Evolutionary conservation across 2,797 vertebrate genomes (phyloP).

Genomic region (Poecilia velifera): DNA sequence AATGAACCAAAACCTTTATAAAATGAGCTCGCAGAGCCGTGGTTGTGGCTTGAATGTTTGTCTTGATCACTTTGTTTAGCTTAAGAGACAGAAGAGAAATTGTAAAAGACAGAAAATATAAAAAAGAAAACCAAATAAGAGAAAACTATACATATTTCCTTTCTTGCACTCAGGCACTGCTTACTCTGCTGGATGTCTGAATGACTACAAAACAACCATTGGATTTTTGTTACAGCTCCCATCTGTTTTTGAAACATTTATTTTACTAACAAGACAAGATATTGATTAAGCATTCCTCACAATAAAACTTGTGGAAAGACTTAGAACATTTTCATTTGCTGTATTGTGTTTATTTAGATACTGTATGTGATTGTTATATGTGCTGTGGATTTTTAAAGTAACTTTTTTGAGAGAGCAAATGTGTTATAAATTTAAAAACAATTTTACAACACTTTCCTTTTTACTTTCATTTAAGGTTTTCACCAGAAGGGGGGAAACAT

Average conservation of each 20-base stretch:
- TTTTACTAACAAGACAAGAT: background rate
- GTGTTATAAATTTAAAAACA: background rate
- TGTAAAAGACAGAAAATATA: background rate
- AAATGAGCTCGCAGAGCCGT: background rate
- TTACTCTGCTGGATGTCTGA: background rate
- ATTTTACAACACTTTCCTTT: background rate
- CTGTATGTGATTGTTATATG: background rate
- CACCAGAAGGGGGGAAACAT: background rate
- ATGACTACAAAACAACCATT: background rate
- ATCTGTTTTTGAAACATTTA: background rate
- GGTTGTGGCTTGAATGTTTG: background rate
- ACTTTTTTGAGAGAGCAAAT: background rate
- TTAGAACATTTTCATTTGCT: background rate
- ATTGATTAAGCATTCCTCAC: background rate
- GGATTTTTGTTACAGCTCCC: background rate
- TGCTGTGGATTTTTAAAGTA: background rate
- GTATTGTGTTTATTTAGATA: background rate
- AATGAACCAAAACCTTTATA: background rate
- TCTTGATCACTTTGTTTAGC: background rate
- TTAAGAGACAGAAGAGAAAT: background rate
- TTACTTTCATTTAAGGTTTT: background rate
- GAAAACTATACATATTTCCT: background rate
- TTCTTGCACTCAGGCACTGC: background rate
- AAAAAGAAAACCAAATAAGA: background rate
- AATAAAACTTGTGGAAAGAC: background rate